A percentile compares a stretch with the other conserved stretches of the same genome.
Evolutionary conservation across 2,888 invertebrate species (phyloP).

Genomic region (Rosalia funebris): DNA sequence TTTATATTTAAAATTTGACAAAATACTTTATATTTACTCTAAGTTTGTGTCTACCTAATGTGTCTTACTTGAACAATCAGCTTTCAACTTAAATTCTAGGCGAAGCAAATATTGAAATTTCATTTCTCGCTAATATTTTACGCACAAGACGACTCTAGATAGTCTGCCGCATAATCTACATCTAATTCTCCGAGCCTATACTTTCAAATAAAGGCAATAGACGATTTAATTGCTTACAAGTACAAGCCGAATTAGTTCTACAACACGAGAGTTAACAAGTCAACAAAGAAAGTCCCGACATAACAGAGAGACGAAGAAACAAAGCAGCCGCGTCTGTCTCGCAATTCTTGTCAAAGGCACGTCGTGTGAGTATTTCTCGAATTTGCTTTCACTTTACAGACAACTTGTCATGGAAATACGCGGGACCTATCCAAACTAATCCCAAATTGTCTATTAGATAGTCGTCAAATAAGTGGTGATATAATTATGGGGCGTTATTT

Average conservation of each 20-base stretch:
- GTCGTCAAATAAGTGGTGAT: no score
- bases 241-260: not conserved
- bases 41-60: no score
- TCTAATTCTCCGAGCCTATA: not conserved
- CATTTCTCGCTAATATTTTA: not conserved
- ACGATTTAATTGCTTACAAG: not conserved
- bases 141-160: not conserved
- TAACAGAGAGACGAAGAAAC: not conserved
- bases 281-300: not conserved
- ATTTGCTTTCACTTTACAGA: not conserved
- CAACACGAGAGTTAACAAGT: not conserved
- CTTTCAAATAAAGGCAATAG: not conserved
- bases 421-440: no score
- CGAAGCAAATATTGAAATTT: not conserved
- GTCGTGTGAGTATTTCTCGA: not conserved
- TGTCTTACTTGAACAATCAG: no score
- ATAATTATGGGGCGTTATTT: no score
- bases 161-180: not conserved
- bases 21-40: no score
- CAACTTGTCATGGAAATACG: no score
- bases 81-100: no score
- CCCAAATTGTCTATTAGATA: no score
- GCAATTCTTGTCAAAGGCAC: not conserved
- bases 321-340: not conserved
- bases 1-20: no score